Evolutionary conservation across 1,140 invertebrate genomes (phyloP).

Genomic region (Tetranychus cinnabarinus): DNA sequence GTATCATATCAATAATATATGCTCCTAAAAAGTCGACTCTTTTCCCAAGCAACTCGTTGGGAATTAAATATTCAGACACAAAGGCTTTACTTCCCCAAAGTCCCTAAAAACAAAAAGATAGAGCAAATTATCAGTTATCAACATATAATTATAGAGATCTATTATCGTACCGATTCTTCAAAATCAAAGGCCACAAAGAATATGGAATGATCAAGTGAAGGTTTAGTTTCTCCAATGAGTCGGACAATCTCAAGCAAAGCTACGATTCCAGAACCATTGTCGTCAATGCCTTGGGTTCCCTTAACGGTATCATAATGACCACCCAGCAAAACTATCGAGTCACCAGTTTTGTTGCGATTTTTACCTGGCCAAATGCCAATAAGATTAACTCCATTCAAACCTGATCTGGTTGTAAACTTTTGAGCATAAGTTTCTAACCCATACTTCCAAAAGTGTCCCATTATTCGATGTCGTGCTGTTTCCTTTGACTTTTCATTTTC

Average conservation of each 20-base stretch:
- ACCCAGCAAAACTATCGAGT: conserved; percentile 12
- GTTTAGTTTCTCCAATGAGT: conserved; percentile 16
- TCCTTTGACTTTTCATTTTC: neutral
- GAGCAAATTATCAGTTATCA: neutral
- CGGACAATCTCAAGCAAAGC: conserved; percentile 22
- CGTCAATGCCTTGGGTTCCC: conserved; percentile 16
- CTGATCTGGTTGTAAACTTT: neutral
- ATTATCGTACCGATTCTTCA: neutral
- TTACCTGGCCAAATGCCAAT: conserved; percentile 20
- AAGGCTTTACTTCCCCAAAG: conserved; percentile 17
- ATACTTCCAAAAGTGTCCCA: neutral
- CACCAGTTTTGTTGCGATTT: conserved; percentile 16
- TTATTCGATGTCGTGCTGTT: neutral
- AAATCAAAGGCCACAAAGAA: conserved; percentile 24
- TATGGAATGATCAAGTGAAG: conserved; percentile 17
- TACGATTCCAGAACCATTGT: conserved; percentile 23
- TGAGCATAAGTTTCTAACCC: neutral
- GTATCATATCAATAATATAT: conserved; percentile 23
- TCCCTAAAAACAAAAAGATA: neutral
- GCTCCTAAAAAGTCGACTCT: conserved; percentile 17
- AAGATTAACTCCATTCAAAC: conserved; percentile 19
- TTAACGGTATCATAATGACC: neutral
- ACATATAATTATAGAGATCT: conserved; percentile 10
- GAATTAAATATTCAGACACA: conserved; percentile 21
- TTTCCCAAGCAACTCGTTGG: conserved; percentile 7